Conservation (phyloP, 92 coral and sea anemone species). For the Epizoanthus illoricatus region DNA sequence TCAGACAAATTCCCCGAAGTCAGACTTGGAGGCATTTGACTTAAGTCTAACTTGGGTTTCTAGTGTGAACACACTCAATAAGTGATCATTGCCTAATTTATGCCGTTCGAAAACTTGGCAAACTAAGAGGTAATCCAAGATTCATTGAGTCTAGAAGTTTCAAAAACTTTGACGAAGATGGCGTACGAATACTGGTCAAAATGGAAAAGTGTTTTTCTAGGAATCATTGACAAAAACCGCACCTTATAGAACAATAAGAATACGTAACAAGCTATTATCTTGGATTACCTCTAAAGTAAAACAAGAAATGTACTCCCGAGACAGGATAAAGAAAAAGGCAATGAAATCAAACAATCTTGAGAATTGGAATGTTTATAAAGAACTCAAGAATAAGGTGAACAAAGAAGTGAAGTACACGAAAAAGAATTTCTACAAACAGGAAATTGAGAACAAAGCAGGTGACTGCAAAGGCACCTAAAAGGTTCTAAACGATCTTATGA, state of each 20-base stretch:
- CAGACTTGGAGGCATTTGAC: too few species aligned
- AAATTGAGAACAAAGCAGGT: conserved; percentile 17
- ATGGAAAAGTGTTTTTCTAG: conserved; percentile 54
- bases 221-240: conserved; percentile 49
- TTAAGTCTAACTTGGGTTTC: too few species aligned
- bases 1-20: too few species aligned
- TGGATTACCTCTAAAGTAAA: conserved; percentile 47
- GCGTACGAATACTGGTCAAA: conserved; percentile 36
- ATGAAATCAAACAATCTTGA: conserved; percentile 32
- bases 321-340: conserved; percentile 43
- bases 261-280: conserved; percentile 51
- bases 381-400: conserved; percentile 38
- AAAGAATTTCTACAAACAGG: conserved; percentile 34
- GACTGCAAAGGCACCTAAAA: conserved; percentile 46
- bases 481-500: conserved; percentile 32
- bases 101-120: conserved; percentile 53
- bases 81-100: conserved; percentile 51
- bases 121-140: conserved; percentile 54
- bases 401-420: conserved; percentile 35
- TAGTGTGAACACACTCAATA: too few species aligned
- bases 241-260: conserved; percentile 42
- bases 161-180: conserved; percentile 31
- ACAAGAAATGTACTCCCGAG: conserved; percentile 26
- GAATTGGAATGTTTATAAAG: conserved; percentile 47
- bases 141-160: conserved; percentile 41